Base-by-base conservation (phyloP, 35 echinoderm and acorn worm species). In the Heliocidaris tuberculata region DNA sequence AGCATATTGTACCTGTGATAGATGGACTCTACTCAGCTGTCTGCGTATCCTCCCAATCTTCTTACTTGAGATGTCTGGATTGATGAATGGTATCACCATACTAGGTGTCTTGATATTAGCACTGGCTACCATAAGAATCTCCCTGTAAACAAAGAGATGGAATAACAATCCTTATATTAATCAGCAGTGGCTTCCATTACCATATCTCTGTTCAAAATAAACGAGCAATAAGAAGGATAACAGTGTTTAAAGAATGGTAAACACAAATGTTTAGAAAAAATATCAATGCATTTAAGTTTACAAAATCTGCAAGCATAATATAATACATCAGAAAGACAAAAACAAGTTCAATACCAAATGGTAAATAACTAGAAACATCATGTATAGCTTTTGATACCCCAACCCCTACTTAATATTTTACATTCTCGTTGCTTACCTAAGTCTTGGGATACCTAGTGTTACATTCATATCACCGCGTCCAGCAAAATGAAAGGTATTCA, bases 401-500 rank as follows among this genome's bases (percentile, higher is more conserved):
- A 6, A 7, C 50, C 52, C 10, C 52, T 15, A 10, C 52, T 15
- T 2, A 56, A 2, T 52, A 10, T 15, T 56, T 13, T 10, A 12
- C 52, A 10, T 56, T 56, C 52, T 56, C 52, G 11, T 56, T 48
- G 95, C 96, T 93, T 85, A 99, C 98, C 96, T 96, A 19, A 99
- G 60, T 95, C 98, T 99, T 15, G 98, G 98, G 35, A 99, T 99
- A 85, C 98, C 98, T 29, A 99, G 96, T 31, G 98, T 99, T n/a
- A 99, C 98, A 85, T 99, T 99, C 98, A 99, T 99, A 93, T 99
- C 98, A 93, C 98, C 96, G n/a, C 96, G 93, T 10, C 98, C 98
- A 94, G 98, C 98, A 97, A 99, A 99, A 95, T 99, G 98, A 88
- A 99, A 99, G 15, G 98, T 99, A 70, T 99, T 99, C 93, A 99